These are phyloP conservation scores for Vicugna pacos DNA, from an alignment of 2,113 vertebrate genomes.

Conservation along the genomic window DNA sequence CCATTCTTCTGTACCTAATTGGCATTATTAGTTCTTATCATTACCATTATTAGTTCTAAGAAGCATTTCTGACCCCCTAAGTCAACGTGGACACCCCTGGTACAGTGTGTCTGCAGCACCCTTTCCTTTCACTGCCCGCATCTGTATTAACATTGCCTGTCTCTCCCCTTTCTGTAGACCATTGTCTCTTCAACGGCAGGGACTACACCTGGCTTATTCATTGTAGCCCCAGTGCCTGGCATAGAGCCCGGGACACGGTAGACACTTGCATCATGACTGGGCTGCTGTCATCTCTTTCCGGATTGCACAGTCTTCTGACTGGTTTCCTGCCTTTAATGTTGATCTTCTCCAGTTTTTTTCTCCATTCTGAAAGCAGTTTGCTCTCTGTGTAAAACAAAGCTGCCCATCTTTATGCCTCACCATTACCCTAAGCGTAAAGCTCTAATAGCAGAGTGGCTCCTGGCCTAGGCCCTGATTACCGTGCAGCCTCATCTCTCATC, in stretches of 20 bases:
- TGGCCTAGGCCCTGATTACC: not conserved
- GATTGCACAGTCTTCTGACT: not conserved
- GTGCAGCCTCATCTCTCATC: not conserved
- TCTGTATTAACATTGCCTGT: not conserved
- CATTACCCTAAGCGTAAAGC: not conserved
- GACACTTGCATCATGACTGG: not conserved
- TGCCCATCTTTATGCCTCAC: not conserved
- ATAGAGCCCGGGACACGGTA: not conserved
- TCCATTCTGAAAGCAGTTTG: not conserved
- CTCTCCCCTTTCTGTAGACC: not conserved
- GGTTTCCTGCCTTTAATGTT: not conserved
- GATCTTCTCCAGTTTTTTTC: not conserved
- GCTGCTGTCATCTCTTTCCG: not conserved
- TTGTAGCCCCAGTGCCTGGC: not conserved
- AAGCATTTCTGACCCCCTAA: not conserved
- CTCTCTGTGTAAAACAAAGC: not conserved
- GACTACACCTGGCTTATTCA: not conserved
- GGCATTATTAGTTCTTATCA: not conserved
- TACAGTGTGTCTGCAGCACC: not conserved
- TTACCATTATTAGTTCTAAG: not conserved
- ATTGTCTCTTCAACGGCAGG: not conserved
- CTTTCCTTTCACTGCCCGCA: not conserved
- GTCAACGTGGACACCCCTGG: not conserved
- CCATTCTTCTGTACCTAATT: not conserved
- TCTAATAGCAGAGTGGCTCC: not conserved